Evolutionary conservation across 2,888 invertebrate genomes (phyloP).

Genomic region (Noctua fimbriata): DNA sequence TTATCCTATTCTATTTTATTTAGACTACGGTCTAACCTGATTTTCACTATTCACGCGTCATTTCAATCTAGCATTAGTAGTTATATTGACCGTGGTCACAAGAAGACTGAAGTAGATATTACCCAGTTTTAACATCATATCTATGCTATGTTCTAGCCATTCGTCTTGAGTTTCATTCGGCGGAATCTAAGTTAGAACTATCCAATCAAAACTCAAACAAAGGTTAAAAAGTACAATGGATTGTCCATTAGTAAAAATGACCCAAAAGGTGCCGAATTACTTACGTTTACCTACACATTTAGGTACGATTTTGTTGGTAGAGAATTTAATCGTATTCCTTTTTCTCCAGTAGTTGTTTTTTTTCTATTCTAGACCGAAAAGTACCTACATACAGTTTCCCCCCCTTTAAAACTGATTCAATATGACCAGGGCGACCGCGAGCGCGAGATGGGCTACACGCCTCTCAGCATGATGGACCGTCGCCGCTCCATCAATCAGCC

Average conservation of each 20-base stretch:
- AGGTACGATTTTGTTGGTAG: not conserved
- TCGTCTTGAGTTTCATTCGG: not conserved
- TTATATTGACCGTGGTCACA: not conserved
- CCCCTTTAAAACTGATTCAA: not conserved
- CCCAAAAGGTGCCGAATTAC: no score
- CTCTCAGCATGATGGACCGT: constrained; percentile 92
- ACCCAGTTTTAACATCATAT: not conserved
- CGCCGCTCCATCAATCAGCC: constrained; percentile 90
- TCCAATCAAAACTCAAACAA: not conserved
- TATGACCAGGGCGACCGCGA: constrained; percentile 91
- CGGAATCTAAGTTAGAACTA: not conserved
- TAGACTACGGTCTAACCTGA: not conserved
- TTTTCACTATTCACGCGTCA: not conserved
- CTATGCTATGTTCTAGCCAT: not conserved
- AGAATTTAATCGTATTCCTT: not conserved
- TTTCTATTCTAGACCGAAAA: not conserved
- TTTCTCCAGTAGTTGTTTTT: not conserved
- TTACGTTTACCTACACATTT: not conserved
- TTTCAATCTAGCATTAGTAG: not conserved
- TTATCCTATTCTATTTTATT: not conserved
- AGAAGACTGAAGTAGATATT: not conserved
- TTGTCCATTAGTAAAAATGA: not conserved
- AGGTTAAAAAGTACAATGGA: not conserved
- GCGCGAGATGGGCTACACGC: constrained; percentile 90
- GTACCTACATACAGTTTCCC: not conserved